A percentile compares a stretch with the other conserved stretches of the same genome.
These are phyloP conservation scores for Orthosia incerta DNA, from an alignment of 2,888 invertebrate genomes.

Conservation along the genomic window DNA sequence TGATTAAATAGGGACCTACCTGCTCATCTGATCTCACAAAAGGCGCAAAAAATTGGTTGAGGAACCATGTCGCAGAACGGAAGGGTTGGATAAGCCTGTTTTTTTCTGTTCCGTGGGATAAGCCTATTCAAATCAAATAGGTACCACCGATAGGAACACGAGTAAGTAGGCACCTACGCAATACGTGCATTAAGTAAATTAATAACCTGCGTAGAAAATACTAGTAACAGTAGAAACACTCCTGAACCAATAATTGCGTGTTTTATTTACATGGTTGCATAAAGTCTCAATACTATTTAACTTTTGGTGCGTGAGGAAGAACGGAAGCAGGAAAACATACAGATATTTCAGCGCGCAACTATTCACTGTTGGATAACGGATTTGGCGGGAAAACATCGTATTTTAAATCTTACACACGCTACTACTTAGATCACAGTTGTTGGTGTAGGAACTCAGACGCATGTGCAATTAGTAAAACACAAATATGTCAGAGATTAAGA, in stretches of 20 bases:
- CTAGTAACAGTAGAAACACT: conserved; percentile 39
- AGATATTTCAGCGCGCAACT: conserved; percentile 48
- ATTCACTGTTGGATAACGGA: conserved; percentile 69
- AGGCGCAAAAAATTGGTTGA: neutral
- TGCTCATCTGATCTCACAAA: no score
- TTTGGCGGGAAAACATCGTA: conserved; percentile 51
- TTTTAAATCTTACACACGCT: conserved; percentile 29
- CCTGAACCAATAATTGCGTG: conserved; percentile 73
- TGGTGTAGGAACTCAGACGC: conserved; percentile 21
- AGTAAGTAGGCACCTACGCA: conserved; percentile 9
- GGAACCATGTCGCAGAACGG: neutral
- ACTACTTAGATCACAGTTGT: conserved; percentile 15
- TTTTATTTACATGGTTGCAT: conserved; percentile 77
- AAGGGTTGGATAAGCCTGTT: neutral
- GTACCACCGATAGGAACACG: no score
- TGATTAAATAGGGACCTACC: no score
- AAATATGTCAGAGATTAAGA: conserved; percentile 17
- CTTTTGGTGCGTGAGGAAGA: conserved; percentile 75
- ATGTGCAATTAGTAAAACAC: conserved; percentile 15
- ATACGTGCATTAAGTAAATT: conserved; percentile 35
- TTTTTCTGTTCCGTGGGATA: no score
- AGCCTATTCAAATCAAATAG: neutral
- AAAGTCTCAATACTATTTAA: conserved; percentile 67
- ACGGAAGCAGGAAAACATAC: conserved; percentile 81
- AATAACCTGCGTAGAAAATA: conserved; percentile 41